Evolutionary conservation across 2,113 vertebrate species (phyloP).

Genomic region (Numenius arquata): DNA sequence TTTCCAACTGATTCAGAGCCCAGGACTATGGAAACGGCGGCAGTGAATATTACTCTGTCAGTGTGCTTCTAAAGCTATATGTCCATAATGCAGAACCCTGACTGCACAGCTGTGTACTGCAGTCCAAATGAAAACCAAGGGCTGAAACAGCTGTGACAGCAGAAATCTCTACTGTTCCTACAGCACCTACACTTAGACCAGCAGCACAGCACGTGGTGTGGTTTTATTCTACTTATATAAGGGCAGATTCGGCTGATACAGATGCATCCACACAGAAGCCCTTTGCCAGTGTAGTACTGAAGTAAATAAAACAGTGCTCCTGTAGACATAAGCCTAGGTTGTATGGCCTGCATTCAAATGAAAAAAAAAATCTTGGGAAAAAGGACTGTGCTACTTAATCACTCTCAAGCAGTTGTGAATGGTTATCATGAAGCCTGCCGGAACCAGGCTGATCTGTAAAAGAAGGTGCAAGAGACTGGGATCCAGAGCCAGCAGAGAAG

Average conservation of each 20-base stretch:
- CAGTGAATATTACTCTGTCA: not conserved
- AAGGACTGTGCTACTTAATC: not conserved
- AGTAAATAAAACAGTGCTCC: not conserved
- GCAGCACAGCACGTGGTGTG: not conserved
- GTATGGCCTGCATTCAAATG: accelerated
- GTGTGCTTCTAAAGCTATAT: not conserved
- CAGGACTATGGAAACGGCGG: not conserved
- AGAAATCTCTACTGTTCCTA: not conserved
- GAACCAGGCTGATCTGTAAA: not conserved
- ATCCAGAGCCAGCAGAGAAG: not conserved
- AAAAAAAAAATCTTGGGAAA: not conserved
- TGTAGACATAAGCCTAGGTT: not conserved
- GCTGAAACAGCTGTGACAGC: not conserved
- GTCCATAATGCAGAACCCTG: not conserved
- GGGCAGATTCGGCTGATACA: not conserved
- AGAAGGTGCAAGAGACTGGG: not conserved
- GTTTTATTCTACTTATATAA: not conserved
- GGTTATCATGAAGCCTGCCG: not conserved
- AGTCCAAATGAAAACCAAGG: not conserved
- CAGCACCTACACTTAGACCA: not conserved
- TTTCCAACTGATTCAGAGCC: not conserved
- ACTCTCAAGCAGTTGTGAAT: not conserved
- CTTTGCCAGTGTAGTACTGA: not conserved
- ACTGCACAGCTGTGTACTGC: not conserved
- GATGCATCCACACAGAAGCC: not conserved